A percentile compares a stretch with the other conserved stretches of the same genome.
Conservation (phyloP, 2,888 invertebrate genomes). For the Microplitis manilae region DNA sequence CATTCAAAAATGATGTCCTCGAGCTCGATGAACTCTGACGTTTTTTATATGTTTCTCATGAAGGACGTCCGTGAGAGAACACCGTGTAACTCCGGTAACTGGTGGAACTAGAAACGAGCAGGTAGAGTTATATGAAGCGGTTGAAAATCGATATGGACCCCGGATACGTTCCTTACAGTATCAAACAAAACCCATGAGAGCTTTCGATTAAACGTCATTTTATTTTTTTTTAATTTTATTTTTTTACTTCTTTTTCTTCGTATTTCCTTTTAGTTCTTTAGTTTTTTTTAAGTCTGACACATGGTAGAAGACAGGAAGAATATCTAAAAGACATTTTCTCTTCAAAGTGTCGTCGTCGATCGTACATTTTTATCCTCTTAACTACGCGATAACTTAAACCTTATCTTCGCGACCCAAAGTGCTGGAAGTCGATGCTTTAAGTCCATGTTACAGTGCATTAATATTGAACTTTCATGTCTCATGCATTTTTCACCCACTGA, state of each 20-base stretch:
- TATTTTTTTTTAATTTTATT: not conserved
- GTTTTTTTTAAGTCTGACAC: not conserved
- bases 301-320: not conserved
- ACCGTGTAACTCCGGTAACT: slow-evolving; percentile 10
- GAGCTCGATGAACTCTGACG: not conserved
- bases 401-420: slow-evolving; percentile 5
- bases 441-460: slow-evolving; percentile 4
- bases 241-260: slow-evolving; percentile 5
- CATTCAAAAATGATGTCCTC: not conserved
- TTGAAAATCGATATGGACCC: slow-evolving; percentile 5
- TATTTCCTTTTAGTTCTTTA: not conserved
- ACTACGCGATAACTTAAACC: slow-evolving; percentile 22
- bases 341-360: slow-evolving; percentile 21
- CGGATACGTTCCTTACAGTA: not conserved
- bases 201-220: slow-evolving; percentile 25
- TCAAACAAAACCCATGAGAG: slow-evolving; percentile 16
- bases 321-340: not conserved
- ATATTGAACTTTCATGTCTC: slow-evolving; percentile 17
- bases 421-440: slow-evolving; percentile 13
- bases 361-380: slow-evolving; percentile 31
- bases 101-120: slow-evolving; percentile 12
- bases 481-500: not conserved
- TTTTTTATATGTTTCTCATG: not conserved
- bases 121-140: not conserved
- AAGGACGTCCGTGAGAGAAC: not conserved